Base-by-base conservation (phyloP, 2,797 vertebrate genomes). In the Sebastes kiyomatsui region DNA sequence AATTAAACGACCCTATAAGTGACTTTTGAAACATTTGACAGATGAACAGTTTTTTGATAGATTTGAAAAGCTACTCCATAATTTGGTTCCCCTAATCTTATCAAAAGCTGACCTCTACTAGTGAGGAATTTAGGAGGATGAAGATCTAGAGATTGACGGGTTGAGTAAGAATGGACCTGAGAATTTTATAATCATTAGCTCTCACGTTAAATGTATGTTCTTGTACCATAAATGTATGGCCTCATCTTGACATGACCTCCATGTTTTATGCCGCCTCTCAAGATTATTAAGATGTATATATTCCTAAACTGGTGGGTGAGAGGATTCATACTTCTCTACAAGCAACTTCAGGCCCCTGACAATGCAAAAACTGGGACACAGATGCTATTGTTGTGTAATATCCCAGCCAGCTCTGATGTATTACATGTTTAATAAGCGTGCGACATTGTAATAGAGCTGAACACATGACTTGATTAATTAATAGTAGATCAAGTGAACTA, bases 321-420 rank as follows among this genome's bases (percentile, higher is more conserved):
- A n/a, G 66, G 66, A n/a, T 38, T 83, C 74, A 58, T 38, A 6
- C 4, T 77, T 49, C 23, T 46, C 54, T 65, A 56, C 32, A 60
- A 70, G 73, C 74, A 67, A 62, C 67, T 61, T 67, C 6, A 75
- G 64, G 35, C 52, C 66, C 35, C 16, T 23, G 23, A 67, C 38
- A 35, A 23, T 10, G 13, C 3, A 30, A 16, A 46, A 75, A 65
- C 61, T 73, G 28, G 56, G 23, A 71, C 75, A 77, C 58, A 35
- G 30, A 85, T 80, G 58, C 30, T 60, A 28, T 69, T 84, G 66
- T 79, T 83, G 49, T 72, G 71, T 59, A 52, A 79, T 74, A 74
- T 65, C 25, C n/a, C n/a, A 46, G 6, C 32, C 38, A 68, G 20
- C 49, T 61, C 56, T 71, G 16, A 9, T 54, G 18, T 65, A 49